Evolutionary conservation across 1,140 invertebrate species (phyloP).

Genomic region (Pseudomyrmex flavicornis): DNA sequence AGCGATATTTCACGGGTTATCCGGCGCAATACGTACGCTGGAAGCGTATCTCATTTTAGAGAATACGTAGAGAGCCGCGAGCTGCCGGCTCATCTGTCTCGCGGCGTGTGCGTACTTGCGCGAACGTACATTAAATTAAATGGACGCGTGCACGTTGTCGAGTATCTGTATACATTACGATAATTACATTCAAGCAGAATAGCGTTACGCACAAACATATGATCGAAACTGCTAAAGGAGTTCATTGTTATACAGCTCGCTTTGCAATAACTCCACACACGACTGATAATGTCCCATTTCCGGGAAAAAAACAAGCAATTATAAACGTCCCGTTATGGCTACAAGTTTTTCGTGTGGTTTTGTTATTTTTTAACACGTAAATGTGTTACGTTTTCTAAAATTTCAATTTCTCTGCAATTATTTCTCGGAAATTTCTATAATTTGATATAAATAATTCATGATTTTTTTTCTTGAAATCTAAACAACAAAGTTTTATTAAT

Average conservation of each 20-base stretch:
- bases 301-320: neutral
- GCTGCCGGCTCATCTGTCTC: conserved; percentile 43
- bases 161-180: conserved; percentile 63
- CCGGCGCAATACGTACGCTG: conserved; percentile 22
- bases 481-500: neutral
- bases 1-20: conserved; percentile 49
- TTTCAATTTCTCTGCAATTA: too few species aligned
- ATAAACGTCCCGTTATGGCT: neutral
- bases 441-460: neutral
- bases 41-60: conserved; percentile 65
- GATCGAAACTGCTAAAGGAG: conserved; percentile 43
- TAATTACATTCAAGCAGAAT: conserved; percentile 61
- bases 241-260: conserved; percentile 56
- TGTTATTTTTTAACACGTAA: too few species aligned
- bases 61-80: neutral
- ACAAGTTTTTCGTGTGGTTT: neutral
- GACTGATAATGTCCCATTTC: conserved; percentile 43
- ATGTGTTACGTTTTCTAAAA: neutral
- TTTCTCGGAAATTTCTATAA: neutral
- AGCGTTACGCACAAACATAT: conserved; percentile 52
- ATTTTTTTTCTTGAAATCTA: neutral
- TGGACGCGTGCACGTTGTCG: conserved; percentile 63
- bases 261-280: conserved; percentile 36
- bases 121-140: conserved; percentile 68
- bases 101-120: conserved; percentile 8